A percentile compares a stretch with the other conserved stretches of the same genome.
Conservation (phyloP, 1,140 invertebrate species). For the Alviniconcha marisindica region DNA sequence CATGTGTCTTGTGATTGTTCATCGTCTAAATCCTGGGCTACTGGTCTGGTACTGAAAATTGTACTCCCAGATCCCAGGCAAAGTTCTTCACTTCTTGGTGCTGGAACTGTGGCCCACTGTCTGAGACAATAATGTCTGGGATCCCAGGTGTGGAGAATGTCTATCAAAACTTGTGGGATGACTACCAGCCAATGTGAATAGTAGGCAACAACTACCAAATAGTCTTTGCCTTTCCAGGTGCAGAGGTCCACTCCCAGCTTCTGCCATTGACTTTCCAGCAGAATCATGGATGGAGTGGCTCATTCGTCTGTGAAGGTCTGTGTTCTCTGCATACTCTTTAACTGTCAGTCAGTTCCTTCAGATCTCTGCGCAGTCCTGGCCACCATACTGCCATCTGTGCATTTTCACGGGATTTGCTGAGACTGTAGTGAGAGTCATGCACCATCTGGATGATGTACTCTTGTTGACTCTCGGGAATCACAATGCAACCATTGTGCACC, state of each 20-base stretch:
- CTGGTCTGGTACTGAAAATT: slow-evolving; percentile 52
- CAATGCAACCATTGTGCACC: neutral
- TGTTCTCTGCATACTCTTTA: neutral
- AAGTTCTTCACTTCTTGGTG: slow-evolving; percentile 52
- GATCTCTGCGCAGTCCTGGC: neutral
- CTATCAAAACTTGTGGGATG: slow-evolving; percentile 37
- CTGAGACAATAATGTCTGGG: slow-evolving; percentile 46
- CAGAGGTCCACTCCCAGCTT: slow-evolving; percentile 26
- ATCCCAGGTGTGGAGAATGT: slow-evolving; percentile 56
- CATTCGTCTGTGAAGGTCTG: neutral
- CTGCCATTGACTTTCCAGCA: neutral
- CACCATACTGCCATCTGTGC: slow-evolving; percentile 7
- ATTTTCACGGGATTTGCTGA: neutral
- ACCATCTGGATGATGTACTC: neutral
- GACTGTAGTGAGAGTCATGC: neutral
- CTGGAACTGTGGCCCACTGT: slow-evolving; percentile 58
- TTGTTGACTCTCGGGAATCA: neutral
- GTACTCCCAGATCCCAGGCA: slow-evolving; percentile 41
- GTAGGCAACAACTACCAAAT: slow-evolving; percentile 52
- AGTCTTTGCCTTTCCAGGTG: slow-evolving; percentile 26
- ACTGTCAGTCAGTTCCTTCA: neutral
- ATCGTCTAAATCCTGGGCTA: slow-evolving; percentile 26
- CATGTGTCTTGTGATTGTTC: neutral
- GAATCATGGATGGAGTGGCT: neutral
- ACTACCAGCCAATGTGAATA: slow-evolving; percentile 47